These are phyloP conservation scores for Cebuella pygmaea DNA, from an alignment of 2,797 vertebrate genomes.

Conservation along the genomic window DNA sequence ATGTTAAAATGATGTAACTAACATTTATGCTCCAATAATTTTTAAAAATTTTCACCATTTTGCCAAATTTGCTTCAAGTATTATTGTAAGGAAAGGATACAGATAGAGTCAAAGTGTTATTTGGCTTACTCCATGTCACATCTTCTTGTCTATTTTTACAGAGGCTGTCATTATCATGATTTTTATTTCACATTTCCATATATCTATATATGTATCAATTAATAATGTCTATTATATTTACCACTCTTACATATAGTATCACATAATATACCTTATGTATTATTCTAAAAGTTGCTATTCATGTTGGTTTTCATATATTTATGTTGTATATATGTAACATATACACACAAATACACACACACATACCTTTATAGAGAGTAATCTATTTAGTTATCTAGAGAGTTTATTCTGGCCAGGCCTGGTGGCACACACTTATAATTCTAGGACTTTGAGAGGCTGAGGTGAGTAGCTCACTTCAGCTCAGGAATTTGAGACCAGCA, in stretches of 20 bases:
- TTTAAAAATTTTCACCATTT: neutral
- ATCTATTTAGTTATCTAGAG: neutral
- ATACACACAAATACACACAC: neutral
- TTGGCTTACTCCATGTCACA: neutral
- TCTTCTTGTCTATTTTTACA: neutral
- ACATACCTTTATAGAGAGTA: neutral
- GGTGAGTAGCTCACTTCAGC: neutral
- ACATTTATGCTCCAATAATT: neutral
- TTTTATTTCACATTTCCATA: neutral
- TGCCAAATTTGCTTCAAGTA: neutral
- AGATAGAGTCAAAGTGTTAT: neutral
- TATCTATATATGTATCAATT: neutral
- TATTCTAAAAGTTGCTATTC: neutral
- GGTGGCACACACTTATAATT: neutral
- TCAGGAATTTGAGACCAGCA: neutral
- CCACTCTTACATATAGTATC: neutral
- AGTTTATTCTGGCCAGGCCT: neutral
- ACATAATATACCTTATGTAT: neutral
- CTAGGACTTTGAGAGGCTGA: neutral
- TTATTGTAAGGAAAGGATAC: neutral
- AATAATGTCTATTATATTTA: neutral
- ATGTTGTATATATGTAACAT: neutral
- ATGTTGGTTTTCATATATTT: neutral
- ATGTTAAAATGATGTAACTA: neutral
- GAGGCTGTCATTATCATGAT: neutral